Evolutionary conservation across 1,140 invertebrate species (phyloP).

Genomic region (Eurosta solidaginis): DNA sequence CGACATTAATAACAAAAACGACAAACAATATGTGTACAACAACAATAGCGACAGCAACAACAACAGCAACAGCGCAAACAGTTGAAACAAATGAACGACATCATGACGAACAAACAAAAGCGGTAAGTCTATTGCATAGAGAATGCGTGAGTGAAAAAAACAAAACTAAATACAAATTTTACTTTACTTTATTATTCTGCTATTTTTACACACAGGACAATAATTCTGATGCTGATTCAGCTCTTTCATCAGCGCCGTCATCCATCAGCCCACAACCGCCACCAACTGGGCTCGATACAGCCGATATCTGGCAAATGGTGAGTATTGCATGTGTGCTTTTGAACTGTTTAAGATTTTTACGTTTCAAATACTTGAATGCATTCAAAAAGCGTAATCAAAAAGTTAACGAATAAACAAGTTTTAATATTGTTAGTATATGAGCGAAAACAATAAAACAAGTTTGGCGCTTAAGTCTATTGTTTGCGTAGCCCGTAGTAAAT

Average conservation of each 20-base stretch:
- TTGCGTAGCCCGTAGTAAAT: background rate
- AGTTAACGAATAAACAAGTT: too few relatives aligned
- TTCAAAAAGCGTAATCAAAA: too few relatives aligned
- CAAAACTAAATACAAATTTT: background rate
- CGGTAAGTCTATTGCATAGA: too few relatives aligned
- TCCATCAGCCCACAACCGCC: conserved; percentile 59
- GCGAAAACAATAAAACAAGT: conserved; percentile 25
- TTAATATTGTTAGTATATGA: too few relatives aligned
- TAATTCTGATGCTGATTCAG: conserved; percentile 59
- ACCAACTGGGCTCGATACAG: conserved; percentile 49
- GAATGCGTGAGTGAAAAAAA: too few relatives aligned
- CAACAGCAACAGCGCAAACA: conserved; percentile 26
- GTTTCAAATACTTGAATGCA: too few relatives aligned
- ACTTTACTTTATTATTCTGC: background rate
- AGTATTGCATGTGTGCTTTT: conserved; percentile 40
- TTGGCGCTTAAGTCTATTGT: conserved; percentile 31
- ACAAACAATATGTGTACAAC: conserved; percentile 24
- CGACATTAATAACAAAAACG: background rate
- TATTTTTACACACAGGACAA: conserved; percentile 39
- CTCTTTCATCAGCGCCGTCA: conserved; percentile 56
- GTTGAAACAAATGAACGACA: conserved; percentile 31
- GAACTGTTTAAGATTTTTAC: too few relatives aligned
- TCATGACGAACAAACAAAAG: conserved; percentile 28
- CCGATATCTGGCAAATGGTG: conserved; percentile 59
- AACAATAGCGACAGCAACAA: conserved; percentile 24